Base-by-base conservation (phyloP, 2,113 vertebrate genomes). In the Columbina picui region DNA sequence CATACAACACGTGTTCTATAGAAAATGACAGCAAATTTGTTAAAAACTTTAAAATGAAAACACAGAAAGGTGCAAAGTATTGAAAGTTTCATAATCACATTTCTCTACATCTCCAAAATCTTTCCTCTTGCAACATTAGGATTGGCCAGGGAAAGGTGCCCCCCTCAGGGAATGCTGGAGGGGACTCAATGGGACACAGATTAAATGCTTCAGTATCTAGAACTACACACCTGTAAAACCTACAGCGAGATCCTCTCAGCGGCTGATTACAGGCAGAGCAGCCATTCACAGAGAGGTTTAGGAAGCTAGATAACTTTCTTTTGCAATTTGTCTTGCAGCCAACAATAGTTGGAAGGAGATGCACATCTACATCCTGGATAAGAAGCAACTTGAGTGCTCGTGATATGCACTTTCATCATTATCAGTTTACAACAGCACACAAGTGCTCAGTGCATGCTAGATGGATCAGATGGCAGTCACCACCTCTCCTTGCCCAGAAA, bases 361-460 rank as follows among this genome's bases (percentile, higher is more conserved):
- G 1, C 41, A 63, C 22, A 10, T 29, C 49, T 45, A 88, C 81
- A n/a, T 3, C 7, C 34, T 60, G 7, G 20, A 14, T 52, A 57
- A 71, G 60, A 68, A 55, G 13, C 9, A 57, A 45, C 43, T 45
- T 45, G 19, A 43, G 43, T 17, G 17, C 14, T 22, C 22, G 30
- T 4, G 3, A 10, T 68, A 38, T 20, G 2, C 20, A 29, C 21
- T 91, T 20, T n/a, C 29, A 68, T 39, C 38, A 23, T 18, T 38
- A 82, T 18, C 17, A 23, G 12, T 65, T 86, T 53, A 65, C 15
- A 82, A 11, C 12, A 68, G 18, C 39, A 38, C 1, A 0, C 10
- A 39, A 56, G 14, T 57, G n/a, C 60, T 69, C 19, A 39, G 18
- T 11, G n/a, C 18, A 16, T 0, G 0, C n/a, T 26, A 34, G 6